Evolutionary conservation across 2,113 vertebrate genomes (phyloP).

Genomic region (Eptatretus burgeri): DNA sequence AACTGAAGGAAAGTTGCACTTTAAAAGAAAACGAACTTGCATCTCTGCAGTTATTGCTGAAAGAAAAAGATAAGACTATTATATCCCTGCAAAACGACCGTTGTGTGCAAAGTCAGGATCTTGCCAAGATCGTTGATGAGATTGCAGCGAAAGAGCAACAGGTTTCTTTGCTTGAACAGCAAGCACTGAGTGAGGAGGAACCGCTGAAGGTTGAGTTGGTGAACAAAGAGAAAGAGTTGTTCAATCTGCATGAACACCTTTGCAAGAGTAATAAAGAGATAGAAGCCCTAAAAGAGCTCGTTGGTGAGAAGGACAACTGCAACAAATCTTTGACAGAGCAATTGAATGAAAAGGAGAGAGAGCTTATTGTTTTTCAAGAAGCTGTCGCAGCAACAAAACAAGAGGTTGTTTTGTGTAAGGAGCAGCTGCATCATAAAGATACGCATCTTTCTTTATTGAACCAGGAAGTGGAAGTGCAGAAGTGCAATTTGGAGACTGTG

Average conservation of each 20-base stretch:
- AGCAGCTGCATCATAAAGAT: not conserved
- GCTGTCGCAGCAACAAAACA: not conserved
- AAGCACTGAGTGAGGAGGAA: not conserved
- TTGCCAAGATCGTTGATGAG: too few species aligned
- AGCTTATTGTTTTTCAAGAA: not conserved
- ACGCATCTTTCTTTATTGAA: too few species aligned
- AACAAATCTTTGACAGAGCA: not conserved
- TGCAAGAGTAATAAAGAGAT: not conserved
- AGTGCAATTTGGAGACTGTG: too few species aligned
- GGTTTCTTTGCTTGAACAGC: not conserved
- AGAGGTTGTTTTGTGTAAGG: not conserved
- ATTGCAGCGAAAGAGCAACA: too few species aligned
- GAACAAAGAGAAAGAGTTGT: constrained; percentile 1
- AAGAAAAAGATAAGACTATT: not conserved
- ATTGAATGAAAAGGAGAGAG: not conserved
- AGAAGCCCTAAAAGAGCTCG: not conserved
- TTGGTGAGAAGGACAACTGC: not conserved
- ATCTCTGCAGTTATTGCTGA: not conserved
- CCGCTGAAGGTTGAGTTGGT: not conserved
- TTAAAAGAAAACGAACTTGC: not conserved
- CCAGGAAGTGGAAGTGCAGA: too few species aligned
- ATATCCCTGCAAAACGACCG: too few species aligned
- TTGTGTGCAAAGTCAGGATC: too few species aligned
- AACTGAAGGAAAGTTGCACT: not conserved
- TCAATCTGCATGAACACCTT: not conserved